Percentiles rank a stretch among this genome's conserved stretches.
These are phyloP conservation scores for Noctua comes DNA, from an alignment of 2,888 invertebrate genomes.

Conservation along the genomic window DNA sequence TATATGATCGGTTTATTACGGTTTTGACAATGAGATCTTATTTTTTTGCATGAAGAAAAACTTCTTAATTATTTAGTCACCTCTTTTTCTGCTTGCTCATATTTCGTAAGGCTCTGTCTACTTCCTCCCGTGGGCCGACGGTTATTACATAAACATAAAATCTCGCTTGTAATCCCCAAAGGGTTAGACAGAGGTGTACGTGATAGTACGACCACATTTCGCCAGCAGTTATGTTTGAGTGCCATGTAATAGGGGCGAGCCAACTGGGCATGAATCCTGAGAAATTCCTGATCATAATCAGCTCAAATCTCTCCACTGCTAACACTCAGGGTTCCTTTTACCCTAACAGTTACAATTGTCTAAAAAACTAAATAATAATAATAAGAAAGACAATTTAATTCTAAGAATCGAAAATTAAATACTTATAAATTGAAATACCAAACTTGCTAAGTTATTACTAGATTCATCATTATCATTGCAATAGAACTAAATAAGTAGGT, in stretches of 20 bases:
- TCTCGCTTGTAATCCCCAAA: background rate
- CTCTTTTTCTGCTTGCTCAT: background rate
- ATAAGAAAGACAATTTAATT: background rate
- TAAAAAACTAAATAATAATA: background rate
- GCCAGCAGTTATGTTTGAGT: background rate
- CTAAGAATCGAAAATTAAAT: background rate
- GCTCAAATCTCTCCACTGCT: background rate
- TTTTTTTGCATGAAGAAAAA: background rate
- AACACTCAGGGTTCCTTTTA: background rate
- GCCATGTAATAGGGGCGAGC: background rate
- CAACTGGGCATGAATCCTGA: background rate
- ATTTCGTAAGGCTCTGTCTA: background rate
- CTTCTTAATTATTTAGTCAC: background rate
- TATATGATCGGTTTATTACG: slow-evolving; percentile 5
- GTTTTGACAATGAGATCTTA: slow-evolving; percentile 14
- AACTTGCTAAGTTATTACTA: slow-evolving; percentile 11
- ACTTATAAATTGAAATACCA: background rate
- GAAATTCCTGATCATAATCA: background rate
- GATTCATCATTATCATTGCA: slow-evolving; percentile 23
- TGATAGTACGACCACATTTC: background rate
- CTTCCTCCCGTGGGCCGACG: background rate
- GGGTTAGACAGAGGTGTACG: background rate
- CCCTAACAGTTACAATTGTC: background rate
- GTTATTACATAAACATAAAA: background rate
- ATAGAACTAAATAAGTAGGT: slow-evolving; percentile 16